phyloP scores from a whole-genome alignment of 2,797 vertebrate genomes.

The Pangasius larnaudii region DNA sequence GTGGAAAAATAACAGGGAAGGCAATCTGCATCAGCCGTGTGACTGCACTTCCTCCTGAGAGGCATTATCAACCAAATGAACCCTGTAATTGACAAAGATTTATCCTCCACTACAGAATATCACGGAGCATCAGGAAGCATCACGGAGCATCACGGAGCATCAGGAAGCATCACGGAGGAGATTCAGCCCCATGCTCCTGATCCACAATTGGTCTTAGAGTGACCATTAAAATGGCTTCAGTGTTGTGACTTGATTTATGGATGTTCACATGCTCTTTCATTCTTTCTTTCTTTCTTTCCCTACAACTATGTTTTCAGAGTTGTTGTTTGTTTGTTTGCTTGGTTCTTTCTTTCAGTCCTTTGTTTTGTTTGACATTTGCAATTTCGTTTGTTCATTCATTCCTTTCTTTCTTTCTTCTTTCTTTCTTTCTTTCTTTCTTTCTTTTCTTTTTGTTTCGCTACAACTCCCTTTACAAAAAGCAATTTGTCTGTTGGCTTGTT shows the following conservation, averaged over 20 bases:
- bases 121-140: not conserved
- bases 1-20: not conserved
- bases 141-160: too few species aligned
- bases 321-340: too few species aligned
- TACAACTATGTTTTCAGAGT: too few species aligned
- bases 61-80: constrained; percentile 39
- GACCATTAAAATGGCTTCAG: not conserved
- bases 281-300: not conserved
- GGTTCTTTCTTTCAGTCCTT: not conserved
- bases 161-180: not conserved
- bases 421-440: not conserved
- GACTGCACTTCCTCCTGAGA: constrained; percentile 37
- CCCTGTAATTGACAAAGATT: constrained; percentile 35
- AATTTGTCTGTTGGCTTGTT: too few species aligned
- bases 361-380: too few species aligned
- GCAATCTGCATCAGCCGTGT: constrained; percentile 19
- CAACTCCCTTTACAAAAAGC: too few species aligned
- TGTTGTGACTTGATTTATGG: not conserved
- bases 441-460: not conserved
- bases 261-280: not conserved
- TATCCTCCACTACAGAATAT: constrained; percentile 16
- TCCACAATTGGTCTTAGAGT: too few species aligned
- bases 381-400: not conserved
- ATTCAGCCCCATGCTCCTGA: not conserved
- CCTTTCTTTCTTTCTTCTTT: not conserved